Evolutionary conservation across 2,888 invertebrate genomes (phyloP).

Genomic region (Drosophila prolongata): DNA sequence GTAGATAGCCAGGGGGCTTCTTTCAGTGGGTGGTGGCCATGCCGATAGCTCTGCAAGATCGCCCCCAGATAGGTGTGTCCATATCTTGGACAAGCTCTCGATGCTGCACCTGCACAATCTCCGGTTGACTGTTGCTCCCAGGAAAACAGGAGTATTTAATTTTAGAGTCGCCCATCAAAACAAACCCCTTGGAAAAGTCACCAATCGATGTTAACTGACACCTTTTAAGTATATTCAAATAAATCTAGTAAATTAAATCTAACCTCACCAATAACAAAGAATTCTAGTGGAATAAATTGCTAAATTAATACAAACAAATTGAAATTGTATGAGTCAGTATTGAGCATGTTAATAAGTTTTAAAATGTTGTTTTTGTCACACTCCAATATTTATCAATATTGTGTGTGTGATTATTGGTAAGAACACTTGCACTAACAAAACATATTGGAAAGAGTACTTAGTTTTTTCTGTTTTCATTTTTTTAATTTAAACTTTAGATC

Average conservation of each 20-base stretch:
- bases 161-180: constrained; percentile 9
- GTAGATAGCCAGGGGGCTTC: constrained; percentile 12
- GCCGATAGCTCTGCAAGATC: neutral
- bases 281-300: neutral
- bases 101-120: constrained; percentile 28
- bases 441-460: too few relatives aligned
- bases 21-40: neutral
- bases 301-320: too few relatives aligned
- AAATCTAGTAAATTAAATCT: neutral
- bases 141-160: neutral
- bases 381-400: neutral
- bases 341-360: too few relatives aligned
- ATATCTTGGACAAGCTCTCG: constrained; percentile 3
- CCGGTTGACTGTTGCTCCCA: constrained; percentile 18
- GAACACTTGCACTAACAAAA: neutral
- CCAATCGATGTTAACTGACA: neutral
- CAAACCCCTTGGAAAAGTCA: constrained; percentile 27
- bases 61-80: neutral
- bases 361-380: constrained; percentile 9
- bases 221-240: neutral
- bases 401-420: neutral
- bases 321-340: too few relatives aligned
- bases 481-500: too few relatives aligned
- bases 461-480: too few relatives aligned
- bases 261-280: neutral